phyloP scores from a whole-genome alignment of 2,797 vertebrate species.

The Todus mexicanus region DNA sequence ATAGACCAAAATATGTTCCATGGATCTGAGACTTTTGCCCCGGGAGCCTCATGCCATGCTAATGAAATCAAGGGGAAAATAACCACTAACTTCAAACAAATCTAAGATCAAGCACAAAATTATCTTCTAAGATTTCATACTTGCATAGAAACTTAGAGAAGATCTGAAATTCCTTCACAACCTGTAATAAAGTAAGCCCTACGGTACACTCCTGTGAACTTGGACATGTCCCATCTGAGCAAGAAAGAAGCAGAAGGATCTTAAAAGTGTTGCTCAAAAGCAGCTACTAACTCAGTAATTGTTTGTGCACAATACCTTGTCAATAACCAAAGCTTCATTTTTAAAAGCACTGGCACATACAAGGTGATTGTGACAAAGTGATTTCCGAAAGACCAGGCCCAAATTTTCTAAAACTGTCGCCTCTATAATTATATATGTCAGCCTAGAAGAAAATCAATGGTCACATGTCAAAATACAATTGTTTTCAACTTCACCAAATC shows the following conservation, averaged over 20 bases:
- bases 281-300: neutral
- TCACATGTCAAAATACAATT: neutral
- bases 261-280: neutral
- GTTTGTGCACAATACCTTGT: neutral
- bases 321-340: neutral
- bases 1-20: neutral
- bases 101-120: neutral
- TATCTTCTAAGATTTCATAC: neutral
- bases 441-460: neutral
- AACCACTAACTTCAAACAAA: neutral
- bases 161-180: neutral
- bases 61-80: constrained; percentile 12
- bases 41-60: neutral
- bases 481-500: neutral
- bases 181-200: neutral
- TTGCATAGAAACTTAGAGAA: neutral
- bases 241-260: neutral
- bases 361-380: neutral
- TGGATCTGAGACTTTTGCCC: neutral
- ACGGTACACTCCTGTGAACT: neutral
- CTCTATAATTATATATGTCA: neutral
- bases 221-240: neutral
- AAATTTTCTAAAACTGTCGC: neutral
- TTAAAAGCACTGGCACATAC: neutral
- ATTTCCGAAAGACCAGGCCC: neutral